Evolutionary conservation across 2,888 invertebrate species (phyloP).

Genomic region (Limnephilus marmoratus): DNA sequence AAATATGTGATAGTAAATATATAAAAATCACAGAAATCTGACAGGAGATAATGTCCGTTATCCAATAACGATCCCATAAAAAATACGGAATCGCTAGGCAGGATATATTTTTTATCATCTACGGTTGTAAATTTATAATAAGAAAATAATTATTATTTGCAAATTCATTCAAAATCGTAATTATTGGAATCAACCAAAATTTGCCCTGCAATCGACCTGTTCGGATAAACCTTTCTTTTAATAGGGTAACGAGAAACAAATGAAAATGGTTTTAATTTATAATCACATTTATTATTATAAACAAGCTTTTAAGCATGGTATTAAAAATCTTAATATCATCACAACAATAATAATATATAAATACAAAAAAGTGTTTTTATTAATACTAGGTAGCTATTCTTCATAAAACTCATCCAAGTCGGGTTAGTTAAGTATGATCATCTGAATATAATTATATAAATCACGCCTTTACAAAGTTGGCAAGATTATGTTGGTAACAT

Average conservation of each 20-base stretch:
- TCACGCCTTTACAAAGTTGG: conserved; percentile 31
- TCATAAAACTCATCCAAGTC: conserved; percentile 45
- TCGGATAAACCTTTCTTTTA: no score
- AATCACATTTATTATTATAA: conserved; percentile 61
- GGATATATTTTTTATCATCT: no score
- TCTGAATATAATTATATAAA: conserved; percentile 42
- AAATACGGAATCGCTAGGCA: no score
- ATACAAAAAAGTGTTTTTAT: conserved; percentile 50
- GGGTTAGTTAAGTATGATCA: conserved; percentile 51
- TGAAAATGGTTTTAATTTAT: conserved; percentile 30
- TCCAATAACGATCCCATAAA: no score
- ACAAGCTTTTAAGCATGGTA: conserved; percentile 61
- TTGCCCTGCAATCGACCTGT: no score
- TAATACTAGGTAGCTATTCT: conserved; percentile 50
- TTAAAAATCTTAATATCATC: conserved; percentile 61
- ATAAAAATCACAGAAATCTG: no score
- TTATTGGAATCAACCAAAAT: no score
- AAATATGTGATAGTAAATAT: no score
- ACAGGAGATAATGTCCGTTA: no score
- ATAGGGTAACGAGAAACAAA: background rate
- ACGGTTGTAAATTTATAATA: background rate
- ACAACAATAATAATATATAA: conserved; percentile 59
- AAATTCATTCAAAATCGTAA: no score
- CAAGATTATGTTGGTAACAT: conserved; percentile 53
- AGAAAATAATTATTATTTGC: background rate